Evolutionary conservation across 2,888 invertebrate genomes (phyloP).

Genomic region (Sarcophaga carnaria): DNA sequence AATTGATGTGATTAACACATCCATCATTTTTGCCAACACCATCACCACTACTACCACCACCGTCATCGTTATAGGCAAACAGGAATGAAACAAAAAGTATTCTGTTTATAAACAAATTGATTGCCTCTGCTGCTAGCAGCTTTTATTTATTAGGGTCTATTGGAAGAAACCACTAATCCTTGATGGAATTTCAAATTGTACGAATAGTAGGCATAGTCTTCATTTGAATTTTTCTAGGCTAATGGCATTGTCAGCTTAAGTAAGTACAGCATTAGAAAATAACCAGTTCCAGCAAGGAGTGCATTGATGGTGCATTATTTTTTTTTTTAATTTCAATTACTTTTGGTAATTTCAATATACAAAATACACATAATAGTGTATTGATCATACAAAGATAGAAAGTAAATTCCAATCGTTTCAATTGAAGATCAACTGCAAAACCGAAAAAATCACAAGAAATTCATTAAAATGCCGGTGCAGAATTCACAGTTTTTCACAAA

Average conservation of each 20-base stretch:
- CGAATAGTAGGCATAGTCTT: not conserved
- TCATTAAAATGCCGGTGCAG: too few relatives aligned
- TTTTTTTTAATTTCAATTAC: too few relatives aligned
- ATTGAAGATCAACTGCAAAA: too few relatives aligned
- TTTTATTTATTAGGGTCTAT: slow-evolving; percentile 37
- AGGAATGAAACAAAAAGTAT: slow-evolving; percentile 38
- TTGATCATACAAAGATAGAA: too few relatives aligned
- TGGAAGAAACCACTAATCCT: slow-evolving; percentile 71
- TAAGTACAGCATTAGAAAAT: slow-evolving; percentile 9
- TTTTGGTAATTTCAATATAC: too few relatives aligned
- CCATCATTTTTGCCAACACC: slow-evolving; percentile 73
- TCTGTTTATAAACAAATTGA: slow-evolving; percentile 16
- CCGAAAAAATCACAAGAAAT: too few relatives aligned
- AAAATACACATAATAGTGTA: too few relatives aligned
- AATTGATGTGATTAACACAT: slow-evolving; percentile 79
- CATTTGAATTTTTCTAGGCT: slow-evolving; percentile 58
- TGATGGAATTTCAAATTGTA: slow-evolving; percentile 48
- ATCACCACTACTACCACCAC: not conserved
- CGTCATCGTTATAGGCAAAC: not conserved
- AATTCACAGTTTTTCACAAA: too few relatives aligned
- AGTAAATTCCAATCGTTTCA: too few relatives aligned
- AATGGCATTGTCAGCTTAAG: slow-evolving; percentile 27
- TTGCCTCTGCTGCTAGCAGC: slow-evolving; percentile 39
- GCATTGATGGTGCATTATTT: not conserved
- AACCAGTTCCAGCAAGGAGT: slow-evolving; percentile 19